Evolutionary conservation across 2,797 vertebrate species (phyloP).

Genomic region (Hippocampus kuda): DNA sequence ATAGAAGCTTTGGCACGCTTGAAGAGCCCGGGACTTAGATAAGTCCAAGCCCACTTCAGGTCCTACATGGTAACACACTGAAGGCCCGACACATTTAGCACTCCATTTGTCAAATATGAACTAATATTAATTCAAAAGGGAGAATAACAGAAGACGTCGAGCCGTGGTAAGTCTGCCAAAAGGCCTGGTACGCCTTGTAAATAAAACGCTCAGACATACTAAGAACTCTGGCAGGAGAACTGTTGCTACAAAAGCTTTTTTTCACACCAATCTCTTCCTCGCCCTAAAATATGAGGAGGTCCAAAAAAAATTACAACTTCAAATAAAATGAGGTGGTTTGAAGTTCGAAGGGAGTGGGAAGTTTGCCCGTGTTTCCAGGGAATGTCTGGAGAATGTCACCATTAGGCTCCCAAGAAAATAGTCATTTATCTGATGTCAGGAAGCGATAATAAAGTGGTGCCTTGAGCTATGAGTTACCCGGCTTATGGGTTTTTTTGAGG

Average conservation of each 20-base stretch:
- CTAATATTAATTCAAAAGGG: slow-evolving; percentile 19
- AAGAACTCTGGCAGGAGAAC: slow-evolving; percentile 1
- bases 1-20: slow-evolving; percentile 24
- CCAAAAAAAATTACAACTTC: slow-evolving; percentile 1
- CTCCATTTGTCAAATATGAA: slow-evolving; percentile 27
- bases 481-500: too few relatives aligned
- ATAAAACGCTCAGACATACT: background rate
- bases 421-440: background rate
- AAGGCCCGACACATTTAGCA: slow-evolving; percentile 30
- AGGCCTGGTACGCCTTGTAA: background rate
- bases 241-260: background rate
- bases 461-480: too few relatives aligned
- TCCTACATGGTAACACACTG: slow-evolving; percentile 35
- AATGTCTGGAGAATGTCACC: slow-evolving; percentile 1
- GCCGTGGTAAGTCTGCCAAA: background rate
- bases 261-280: background rate
- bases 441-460: too few relatives aligned
- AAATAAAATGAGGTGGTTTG: background rate
- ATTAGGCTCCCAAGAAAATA: background rate
- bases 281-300: background rate
- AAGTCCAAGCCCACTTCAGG: slow-evolving; percentile 39
- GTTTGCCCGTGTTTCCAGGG: slow-evolving; percentile 4
- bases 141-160: background rate
- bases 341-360: background rate
- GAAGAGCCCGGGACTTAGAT: slow-evolving; percentile 37